Base-by-base conservation (phyloP, 2,888 invertebrate species). In the Parnassius apollo region DNA sequence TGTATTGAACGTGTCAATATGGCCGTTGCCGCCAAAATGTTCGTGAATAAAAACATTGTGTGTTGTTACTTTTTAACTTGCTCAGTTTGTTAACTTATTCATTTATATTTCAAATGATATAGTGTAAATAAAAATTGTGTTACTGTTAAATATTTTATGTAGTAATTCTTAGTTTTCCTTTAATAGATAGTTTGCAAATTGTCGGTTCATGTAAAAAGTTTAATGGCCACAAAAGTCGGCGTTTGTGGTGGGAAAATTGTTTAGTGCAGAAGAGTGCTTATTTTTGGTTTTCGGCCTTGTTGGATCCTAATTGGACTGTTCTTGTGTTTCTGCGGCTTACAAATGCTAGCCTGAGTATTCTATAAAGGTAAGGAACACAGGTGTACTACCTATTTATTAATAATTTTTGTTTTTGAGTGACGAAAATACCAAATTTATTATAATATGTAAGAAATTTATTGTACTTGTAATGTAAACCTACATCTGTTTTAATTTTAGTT, bases 31-130 rank as follows among this genome's bases (percentile, higher is more conserved):
- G 68, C 66, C 70, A 65, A 75, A 69, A 76, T 77, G 80, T 81
- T 83, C 85, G 84, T 77, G 73, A 77, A 65, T 66, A 71, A 75
- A 77, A 77, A 74, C 68, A 82, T 59, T 66, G 60, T 76, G 75
- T 73, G 74, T 71, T 46, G 10, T 35, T 72, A 59, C 69, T 71
- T 74, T 76, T 69, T 73, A 68, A 75, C 73, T 68, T 73, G 70
- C 59, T 69, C 66, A 60, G 66, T 70, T 70, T 71, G 71, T 68
- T 75, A 68, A 60, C 22, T 57, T 45, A 9, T 49, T 49, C 25
- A 57, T 18, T 12, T 13, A 49, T 9, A 11, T 4, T 35, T 35
- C 7, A 35, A 35, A 35, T 35, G 35, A 35, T 35, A 46, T 11
- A 25, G 57, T 57, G 45, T 42, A 57, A 44, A 9, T 12, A 25